A percentile compares a stretch with the other conserved stretches of the same genome.
Evolutionary conservation across 2,113 vertebrate genomes (phyloP).

Genomic region (Furnarius figulus): DNA sequence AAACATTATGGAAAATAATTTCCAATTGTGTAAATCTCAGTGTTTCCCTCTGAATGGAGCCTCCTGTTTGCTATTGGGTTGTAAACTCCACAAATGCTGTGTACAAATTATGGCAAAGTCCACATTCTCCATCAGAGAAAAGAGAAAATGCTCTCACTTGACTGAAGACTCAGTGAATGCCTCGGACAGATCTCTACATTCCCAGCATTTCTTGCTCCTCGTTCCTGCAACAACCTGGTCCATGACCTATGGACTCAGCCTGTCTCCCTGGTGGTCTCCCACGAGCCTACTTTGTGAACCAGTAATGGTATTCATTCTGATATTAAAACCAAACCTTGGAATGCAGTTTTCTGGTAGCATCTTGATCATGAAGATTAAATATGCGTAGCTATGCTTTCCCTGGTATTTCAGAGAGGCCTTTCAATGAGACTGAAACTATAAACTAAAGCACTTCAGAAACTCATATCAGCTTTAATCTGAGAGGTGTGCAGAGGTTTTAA

Average conservation of each 20-base stretch:
- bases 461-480: neutral
- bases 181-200: neutral
- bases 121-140: neutral
- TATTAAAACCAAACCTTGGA: neutral
- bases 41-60: neutral
- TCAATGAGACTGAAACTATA: neutral
- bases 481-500: neutral
- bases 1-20: neutral
- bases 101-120: neutral
- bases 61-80: fast-evolving
- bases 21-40: neutral
- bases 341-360: neutral
- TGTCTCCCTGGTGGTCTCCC: neutral
- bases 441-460: neutral
- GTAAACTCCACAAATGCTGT: neutral
- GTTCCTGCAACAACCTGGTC: neutral
- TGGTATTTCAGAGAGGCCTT: neutral
- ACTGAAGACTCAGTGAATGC: neutral
- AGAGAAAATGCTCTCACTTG: neutral
- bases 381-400: neutral
- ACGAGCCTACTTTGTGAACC: neutral
- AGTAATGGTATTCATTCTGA: neutral
- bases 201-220: neutral
- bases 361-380: neutral
- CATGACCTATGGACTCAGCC: neutral